phyloP scores from a whole-genome alignment of 2,113 vertebrate genomes.

The Lota lota region DNA sequence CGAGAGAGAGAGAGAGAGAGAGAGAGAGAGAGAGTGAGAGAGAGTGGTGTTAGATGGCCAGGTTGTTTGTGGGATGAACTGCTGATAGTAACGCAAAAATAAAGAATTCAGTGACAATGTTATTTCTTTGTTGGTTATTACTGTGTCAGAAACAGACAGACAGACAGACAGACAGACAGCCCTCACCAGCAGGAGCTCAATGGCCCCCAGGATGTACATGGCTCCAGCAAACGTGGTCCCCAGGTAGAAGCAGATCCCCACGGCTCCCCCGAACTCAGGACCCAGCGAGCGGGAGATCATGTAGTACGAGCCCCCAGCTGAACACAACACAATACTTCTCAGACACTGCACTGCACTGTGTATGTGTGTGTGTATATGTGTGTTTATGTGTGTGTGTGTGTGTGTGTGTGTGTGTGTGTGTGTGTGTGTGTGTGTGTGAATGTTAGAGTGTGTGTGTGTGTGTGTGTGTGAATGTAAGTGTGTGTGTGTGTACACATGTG shows the following conservation, averaged over 20 bases:
- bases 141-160: neutral
- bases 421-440: too few species aligned
- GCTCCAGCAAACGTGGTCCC: conserved; percentile 96
- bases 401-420: neutral
- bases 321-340: conserved; percentile 22
- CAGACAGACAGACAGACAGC: neutral
- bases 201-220: conserved; percentile 99
- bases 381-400: neutral
- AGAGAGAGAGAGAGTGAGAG: neutral
- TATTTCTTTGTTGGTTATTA: too few species aligned
- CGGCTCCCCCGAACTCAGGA: conserved; percentile 94
- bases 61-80: too few species aligned
- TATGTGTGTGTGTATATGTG: neutral
- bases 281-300: conserved; percentile 98
- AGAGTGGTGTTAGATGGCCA: too few species aligned
- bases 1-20: neutral
- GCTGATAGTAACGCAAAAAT: too few species aligned
- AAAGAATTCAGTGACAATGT: too few species aligned
- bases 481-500: neutral
- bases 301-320: conserved; percentile 97
- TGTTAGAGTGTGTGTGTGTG: too few species aligned
- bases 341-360: neutral
- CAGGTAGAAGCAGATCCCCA: conserved; percentile 98
- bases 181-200: conserved; percentile 94
- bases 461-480: neutral